Base-by-base conservation (phyloP, 2,113 vertebrate species). In the Cyrtonyx montezumae region DNA sequence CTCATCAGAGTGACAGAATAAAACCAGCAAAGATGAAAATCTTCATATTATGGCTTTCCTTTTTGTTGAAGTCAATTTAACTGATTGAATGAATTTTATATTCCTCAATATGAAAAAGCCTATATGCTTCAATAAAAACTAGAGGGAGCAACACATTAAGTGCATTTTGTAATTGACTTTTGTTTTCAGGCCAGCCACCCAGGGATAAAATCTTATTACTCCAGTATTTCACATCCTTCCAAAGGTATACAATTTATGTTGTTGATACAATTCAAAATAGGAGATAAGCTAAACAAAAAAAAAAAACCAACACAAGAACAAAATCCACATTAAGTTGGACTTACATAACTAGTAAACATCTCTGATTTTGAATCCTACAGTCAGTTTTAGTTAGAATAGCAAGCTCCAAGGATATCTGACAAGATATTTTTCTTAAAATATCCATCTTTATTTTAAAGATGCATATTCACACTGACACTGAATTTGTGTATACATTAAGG, bases 111-210 rank as follows among this genome's bases (percentile, higher is more conserved):
- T 53, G 69, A 90, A 86, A 83, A 79, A 91, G 34, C 11, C 65
- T 68, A 51, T 66, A n/a, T 13, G 46, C 36, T 80, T 71, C 86
- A 91, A 85, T 87, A 91, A 90, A 68, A 91, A 91, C 71, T 49
- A 85, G 75, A 77, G 46, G 66, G 22, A 93, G 30, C 11, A 84
- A 92, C 37, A 69, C n/a, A 62, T 79, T 9, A 73, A 91, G 81
- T 49, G 74, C 18, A 69, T 91, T 87, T 86, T 87, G 79, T 15
- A 92, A 95, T 82, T 84, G 70, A 87, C 67, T 94, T 93, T 30
- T 65, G 15, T 61, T 84, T 65, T 87, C 87, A 75, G 74, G 78
- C 62, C 78, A 92, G 78, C 67, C 81, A 58, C 74, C 48, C 62
- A 76, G 70, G 70, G 45, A 87, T 51, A 17, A 87, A 67, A 74